phyloP scores from a whole-genome alignment of 2,113 vertebrate species.

The Caranx melampygus region DNA sequence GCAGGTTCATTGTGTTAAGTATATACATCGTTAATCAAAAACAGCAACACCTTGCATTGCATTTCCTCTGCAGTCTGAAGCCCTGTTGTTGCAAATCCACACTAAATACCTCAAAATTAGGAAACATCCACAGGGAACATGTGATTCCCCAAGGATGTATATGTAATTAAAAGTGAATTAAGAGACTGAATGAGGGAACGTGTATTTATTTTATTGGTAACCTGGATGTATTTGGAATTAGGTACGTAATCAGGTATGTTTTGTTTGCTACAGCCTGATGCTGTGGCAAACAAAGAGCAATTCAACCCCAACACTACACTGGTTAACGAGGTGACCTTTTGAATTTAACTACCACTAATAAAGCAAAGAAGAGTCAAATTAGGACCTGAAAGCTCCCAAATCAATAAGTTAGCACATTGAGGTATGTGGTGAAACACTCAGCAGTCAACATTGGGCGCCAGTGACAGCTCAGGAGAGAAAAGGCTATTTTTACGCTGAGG shows the following conservation, averaged over 20 bases:
- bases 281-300: neutral
- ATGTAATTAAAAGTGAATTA: neutral
- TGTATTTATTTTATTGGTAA: neutral
- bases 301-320: neutral
- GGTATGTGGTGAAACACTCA: conserved; percentile 54
- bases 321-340: conserved; percentile 47
- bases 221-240: neutral
- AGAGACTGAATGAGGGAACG: neutral
- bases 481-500: conserved; percentile 50
- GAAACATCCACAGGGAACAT: neutral
- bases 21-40: neutral
- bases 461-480: conserved; percentile 44
- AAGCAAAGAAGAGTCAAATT: conserved; percentile 55
- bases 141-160: neutral
- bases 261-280: too few species aligned
- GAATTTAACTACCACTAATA: conserved; percentile 51
- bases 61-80: neutral
- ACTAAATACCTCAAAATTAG: neutral
- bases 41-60: neutral
- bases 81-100: neutral
- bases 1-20: neutral
- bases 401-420: conserved; percentile 64
- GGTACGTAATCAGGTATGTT: neutral
- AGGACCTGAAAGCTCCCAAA: conserved; percentile 55
- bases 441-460: conserved; percentile 18